Percentiles rank a stretch among this genome's conserved stretches.
phyloP scores from a whole-genome alignment of 2,113 vertebrate genomes.

The Elachura formosa region DNA sequence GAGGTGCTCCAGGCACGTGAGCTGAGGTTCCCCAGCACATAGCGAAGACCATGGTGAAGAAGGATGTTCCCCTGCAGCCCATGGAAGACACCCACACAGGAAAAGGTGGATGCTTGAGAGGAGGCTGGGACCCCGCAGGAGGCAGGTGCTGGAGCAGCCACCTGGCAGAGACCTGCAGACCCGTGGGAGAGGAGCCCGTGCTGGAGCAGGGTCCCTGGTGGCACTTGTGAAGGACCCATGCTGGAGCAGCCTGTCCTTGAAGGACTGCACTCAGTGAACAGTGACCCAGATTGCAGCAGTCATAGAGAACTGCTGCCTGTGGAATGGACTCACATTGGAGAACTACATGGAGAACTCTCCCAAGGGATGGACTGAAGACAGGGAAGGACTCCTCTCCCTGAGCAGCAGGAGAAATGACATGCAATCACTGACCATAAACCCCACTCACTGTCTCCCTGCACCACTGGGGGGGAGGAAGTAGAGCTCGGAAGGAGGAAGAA shows the following conservation, averaged over 20 bases:
- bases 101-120: background rate
- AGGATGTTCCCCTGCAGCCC: background rate
- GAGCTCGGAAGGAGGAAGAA: background rate
- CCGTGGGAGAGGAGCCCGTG: background rate
- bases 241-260: background rate
- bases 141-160: background rate
- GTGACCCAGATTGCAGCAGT: background rate
- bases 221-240: background rate
- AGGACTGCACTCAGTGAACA: background rate
- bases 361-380: background rate
- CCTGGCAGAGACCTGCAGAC: background rate
- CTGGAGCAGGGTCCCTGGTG: background rate
- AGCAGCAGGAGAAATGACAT: rapidly evolving
- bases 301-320: background rate
- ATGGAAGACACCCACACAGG: too few species aligned
- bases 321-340: background rate
- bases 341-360: background rate
- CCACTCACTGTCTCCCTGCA: background rate
- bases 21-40: background rate
- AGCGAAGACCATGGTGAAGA: background rate
- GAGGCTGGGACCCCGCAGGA: background rate
- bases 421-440: background rate
- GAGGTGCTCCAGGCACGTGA: background rate
- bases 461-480: background rate
- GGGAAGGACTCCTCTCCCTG: background rate